phyloP scores from a whole-genome alignment of 2,113 vertebrate species.

The Prochilodus magdalenae region DNA sequence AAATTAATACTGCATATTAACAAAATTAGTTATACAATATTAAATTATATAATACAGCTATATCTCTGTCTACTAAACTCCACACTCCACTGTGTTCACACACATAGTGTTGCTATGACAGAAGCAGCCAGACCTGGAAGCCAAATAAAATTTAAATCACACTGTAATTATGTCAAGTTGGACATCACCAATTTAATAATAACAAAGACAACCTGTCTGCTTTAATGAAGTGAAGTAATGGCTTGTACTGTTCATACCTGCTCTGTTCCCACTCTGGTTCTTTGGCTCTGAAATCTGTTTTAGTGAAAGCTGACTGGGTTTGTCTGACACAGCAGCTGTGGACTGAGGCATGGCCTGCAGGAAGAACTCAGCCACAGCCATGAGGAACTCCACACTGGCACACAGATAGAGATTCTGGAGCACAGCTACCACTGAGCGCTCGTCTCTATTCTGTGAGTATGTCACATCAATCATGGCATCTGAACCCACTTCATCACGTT shows the following conservation, averaged over 20 bases:
- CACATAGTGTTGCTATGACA: no score
- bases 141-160: no score
- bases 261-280: slow-evolving; percentile 63
- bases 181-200: no score
- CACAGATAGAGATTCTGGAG: slow-evolving; percentile 92
- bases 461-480: slow-evolving; percentile 86
- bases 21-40: no score
- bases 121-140: no score
- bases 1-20: no score
- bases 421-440: slow-evolving; percentile 78
- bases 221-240: no score
- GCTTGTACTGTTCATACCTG: slow-evolving; percentile 57
- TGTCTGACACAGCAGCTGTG: slow-evolving; percentile 61
- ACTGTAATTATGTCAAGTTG: no score
- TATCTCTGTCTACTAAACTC: no score
- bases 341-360: slow-evolving; percentile 83
- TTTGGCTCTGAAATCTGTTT: slow-evolving; percentile 73
- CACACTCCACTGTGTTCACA: no score
- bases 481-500: slow-evolving; percentile 74
- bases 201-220: no score
- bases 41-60: no score
- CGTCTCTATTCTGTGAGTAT: slow-evolving; percentile 77
- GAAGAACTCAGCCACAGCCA: slow-evolving; percentile 93
- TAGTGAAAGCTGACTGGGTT: slow-evolving; percentile 72
- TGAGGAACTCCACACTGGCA: slow-evolving; percentile 94